phyloP scores from a whole-genome alignment of 2,797 vertebrate genomes.

The Hephaestus fuliginosus region DNA sequence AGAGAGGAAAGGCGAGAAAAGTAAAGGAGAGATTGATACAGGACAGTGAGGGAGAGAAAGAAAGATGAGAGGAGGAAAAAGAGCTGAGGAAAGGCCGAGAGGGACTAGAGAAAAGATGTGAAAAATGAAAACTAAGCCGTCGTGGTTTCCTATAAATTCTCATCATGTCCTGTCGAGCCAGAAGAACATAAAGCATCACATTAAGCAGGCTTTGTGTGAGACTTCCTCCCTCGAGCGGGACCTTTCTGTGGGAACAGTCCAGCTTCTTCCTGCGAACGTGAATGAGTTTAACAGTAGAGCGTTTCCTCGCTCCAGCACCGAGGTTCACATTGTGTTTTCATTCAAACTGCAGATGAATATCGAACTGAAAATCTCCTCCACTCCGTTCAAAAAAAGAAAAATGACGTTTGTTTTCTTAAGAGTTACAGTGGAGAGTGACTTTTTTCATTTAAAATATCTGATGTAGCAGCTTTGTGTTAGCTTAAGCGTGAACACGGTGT shows the following conservation, averaged over 20 bases:
- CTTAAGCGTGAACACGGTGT: too few species aligned
- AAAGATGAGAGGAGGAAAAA: not conserved
- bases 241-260: conserved; percentile 12
- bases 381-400: conserved; percentile 13
- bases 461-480: not conserved
- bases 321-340: conserved; percentile 6
- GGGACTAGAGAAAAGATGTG: not conserved
- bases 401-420: not conserved
- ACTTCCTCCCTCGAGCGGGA: conserved; percentile 52
- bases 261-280: conserved; percentile 38
- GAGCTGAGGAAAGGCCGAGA: not conserved
- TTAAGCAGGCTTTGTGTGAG: conserved; percentile 52
- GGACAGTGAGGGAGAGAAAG: not conserved
- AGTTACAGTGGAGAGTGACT: not conserved
- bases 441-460: not conserved
- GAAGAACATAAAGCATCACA: conserved; percentile 22
- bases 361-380: not conserved
- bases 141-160: not conserved
- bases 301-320: not conserved
- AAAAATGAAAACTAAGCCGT: not conserved
- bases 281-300: conserved; percentile 16
- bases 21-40: not conserved
- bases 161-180: not conserved
- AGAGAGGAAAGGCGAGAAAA: not conserved
- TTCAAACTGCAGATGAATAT: not conserved